Percentiles rank a stretch among this genome's conserved stretches.
Conservation (phyloP, 1,140 invertebrate genomes). For the Diachasmimorpha longicaudata region DNA sequence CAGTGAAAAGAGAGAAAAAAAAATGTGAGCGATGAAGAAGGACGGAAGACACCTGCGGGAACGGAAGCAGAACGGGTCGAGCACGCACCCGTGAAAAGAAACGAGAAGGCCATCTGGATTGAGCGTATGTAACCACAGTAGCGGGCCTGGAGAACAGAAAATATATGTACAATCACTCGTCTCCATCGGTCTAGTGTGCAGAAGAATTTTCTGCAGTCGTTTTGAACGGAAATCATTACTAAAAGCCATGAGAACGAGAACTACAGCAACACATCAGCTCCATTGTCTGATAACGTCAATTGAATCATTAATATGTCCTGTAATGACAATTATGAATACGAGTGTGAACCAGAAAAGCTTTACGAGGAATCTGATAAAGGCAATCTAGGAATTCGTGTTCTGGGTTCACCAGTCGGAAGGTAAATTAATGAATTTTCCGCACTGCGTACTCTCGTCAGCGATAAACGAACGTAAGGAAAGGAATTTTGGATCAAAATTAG, state of each 20-base stretch:
- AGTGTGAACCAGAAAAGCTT: background rate
- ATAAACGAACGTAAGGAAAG: no score
- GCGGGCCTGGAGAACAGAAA: background rate
- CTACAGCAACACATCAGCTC: background rate
- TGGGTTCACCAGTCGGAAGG: background rate
- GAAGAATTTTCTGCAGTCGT: background rate
- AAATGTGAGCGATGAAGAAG: background rate
- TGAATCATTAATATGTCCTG: background rate
- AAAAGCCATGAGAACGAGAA: slow-evolving; percentile 16
- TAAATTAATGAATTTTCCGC: background rate
- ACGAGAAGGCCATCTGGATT: slow-evolving; percentile 13
- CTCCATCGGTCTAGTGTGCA: slow-evolving; percentile 7
- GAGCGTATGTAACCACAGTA: background rate
- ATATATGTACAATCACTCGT: slow-evolving; percentile 15
- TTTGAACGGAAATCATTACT: slow-evolving; percentile 32
- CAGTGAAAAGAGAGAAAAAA: background rate
- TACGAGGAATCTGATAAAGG: background rate
- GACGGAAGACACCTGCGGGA: slow-evolving; percentile 17
- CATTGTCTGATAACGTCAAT: background rate
- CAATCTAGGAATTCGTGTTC: background rate
- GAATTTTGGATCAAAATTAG: no score
- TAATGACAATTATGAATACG: slow-evolving; percentile 8
- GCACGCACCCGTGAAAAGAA: background rate
- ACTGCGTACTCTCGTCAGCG: background rate
- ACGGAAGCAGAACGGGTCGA: slow-evolving; percentile 14